Evolutionary conservation across 1,140 invertebrate genomes (phyloP).

Genomic region (Temnothorax nylanderi): DNA sequence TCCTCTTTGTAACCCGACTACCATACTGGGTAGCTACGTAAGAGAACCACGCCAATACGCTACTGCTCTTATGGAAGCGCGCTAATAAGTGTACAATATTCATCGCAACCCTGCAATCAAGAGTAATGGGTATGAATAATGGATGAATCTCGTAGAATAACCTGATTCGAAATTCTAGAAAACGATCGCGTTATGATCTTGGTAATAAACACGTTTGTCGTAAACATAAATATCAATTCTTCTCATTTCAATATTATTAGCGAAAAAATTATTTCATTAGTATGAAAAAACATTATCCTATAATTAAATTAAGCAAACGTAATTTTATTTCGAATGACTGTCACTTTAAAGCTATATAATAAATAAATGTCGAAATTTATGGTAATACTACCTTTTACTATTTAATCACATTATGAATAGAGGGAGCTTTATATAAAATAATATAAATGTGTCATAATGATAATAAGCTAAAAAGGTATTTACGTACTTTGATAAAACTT

Average conservation of each 20-base stretch:
- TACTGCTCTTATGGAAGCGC: conserved; percentile 30
- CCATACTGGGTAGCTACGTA: neutral
- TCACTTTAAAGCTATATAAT: neutral
- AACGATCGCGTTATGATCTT: conserved; percentile 38
- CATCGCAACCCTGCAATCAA: conserved; percentile 50
- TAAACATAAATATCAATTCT: neutral
- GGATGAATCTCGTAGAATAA: conserved; percentile 23
- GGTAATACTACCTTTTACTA: neutral
- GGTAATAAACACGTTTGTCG: neutral
- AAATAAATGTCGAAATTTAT: neutral
- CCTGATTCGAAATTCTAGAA: conserved; percentile 36
- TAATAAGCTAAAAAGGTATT: neutral
- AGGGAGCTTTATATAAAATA: neutral
- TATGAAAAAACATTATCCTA: neutral
- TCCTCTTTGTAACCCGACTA: neutral
- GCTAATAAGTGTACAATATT: conserved; percentile 60
- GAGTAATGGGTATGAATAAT: conserved; percentile 54
- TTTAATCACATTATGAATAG: neutral
- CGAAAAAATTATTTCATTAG: neutral
- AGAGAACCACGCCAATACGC: neutral
- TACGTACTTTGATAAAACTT: neutral
- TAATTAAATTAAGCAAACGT: neutral
- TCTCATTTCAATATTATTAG: neutral
- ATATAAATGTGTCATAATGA: neutral
- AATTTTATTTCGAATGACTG: neutral